Percentiles rank a stretch among this genome's conserved stretches.
These are phyloP conservation scores for Myathropa florea DNA, from an alignment of 2,888 invertebrate genomes.

Conservation along the genomic window DNA sequence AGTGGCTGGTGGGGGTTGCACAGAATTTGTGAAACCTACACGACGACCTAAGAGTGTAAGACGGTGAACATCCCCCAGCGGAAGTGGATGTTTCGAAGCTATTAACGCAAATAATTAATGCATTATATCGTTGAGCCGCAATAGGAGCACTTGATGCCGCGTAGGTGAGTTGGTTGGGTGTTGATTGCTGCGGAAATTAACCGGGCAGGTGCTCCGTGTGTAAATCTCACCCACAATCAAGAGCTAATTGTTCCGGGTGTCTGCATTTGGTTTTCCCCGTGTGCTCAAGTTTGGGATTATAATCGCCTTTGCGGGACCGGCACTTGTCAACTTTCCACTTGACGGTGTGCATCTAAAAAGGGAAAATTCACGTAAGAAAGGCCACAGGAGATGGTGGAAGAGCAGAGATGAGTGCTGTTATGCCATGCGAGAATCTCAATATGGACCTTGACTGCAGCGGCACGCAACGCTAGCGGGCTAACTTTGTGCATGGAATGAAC, in stretches of 20 bases:
- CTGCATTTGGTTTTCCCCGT: not conserved
- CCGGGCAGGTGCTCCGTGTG: not conserved
- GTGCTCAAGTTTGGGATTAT: not conserved
- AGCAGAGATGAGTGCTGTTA: not conserved
- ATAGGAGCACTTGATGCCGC: not conserved
- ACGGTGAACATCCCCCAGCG: not conserved
- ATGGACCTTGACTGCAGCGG: not conserved
- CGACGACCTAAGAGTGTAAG: not conserved
- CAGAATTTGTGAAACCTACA: not conserved
- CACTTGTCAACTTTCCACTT: not conserved
- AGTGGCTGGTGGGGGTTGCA: not conserved
- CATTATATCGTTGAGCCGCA: not conserved
- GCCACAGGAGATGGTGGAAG: not conserved
- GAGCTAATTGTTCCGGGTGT: not conserved
- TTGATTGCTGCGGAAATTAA: not conserved
- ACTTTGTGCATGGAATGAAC: not conserved
- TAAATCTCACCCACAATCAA: not conserved
- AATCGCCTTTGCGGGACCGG: not conserved
- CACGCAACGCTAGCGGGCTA: not conserved
- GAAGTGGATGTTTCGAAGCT: slow-evolving; percentile 32
- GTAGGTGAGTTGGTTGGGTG: not conserved
- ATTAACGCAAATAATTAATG: not conserved
- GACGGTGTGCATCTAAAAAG: not conserved
- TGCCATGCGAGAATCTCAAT: not conserved
- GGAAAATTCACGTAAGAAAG: not conserved